phyloP scores from a whole-genome alignment of 2,113 vertebrate genomes.

The Arenaria interpres region DNA sequence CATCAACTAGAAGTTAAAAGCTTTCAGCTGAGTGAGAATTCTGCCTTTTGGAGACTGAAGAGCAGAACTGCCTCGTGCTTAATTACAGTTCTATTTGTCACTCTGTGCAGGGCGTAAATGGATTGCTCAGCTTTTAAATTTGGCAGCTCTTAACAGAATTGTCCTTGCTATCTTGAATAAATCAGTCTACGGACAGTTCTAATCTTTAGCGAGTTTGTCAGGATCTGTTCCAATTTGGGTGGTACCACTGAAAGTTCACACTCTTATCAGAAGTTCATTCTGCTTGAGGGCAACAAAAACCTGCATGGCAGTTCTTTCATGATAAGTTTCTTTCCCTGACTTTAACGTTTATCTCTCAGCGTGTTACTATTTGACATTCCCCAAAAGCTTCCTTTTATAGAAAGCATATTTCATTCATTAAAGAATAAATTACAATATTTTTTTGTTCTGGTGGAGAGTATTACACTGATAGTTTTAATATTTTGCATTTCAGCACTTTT shows the following conservation, averaged over 20 bases:
- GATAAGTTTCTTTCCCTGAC: neutral
- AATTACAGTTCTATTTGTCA: neutral
- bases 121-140: neutral
- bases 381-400: neutral
- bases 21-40: neutral
- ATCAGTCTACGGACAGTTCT: constrained; percentile 16
- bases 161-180: constrained; percentile 46
- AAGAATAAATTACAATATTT: neutral
- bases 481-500: neutral
- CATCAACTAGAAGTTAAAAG: neutral
- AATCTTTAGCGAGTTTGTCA: constrained; percentile 28
- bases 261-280: constrained; percentile 9
- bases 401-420: neutral
- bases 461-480: neutral
- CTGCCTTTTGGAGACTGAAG: neutral
- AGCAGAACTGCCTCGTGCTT: neutral
- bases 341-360: neutral
- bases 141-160: neutral
- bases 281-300: neutral
- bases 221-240: constrained; percentile 27
- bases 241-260: neutral
- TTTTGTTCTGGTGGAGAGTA: neutral
- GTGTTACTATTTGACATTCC: neutral
- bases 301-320: neutral
- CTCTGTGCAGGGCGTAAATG: neutral